Evolutionary conservation across 2,797 vertebrate genomes (phyloP).

Genomic region (Myiotriccus ornatus): DNA sequence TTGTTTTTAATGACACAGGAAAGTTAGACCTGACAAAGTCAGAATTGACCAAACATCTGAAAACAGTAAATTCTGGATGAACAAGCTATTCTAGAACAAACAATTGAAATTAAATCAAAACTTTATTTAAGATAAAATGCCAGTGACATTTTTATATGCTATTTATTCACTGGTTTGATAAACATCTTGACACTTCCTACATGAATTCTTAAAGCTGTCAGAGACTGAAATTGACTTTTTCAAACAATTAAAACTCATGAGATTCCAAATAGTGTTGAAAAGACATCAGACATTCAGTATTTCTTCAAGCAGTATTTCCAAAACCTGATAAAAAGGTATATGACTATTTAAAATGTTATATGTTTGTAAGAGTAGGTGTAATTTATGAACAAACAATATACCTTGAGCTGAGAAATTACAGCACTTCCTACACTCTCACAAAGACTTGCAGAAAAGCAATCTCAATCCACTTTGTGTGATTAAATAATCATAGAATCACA

Average conservation of each 20-base stretch:
- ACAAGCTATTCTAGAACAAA: not conserved
- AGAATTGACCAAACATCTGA: not conserved
- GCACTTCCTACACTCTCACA: accelerated
- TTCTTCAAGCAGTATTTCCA: not conserved
- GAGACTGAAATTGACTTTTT: not conserved
- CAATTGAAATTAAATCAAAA: not conserved
- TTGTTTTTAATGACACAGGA: not conserved
- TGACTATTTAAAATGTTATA: not conserved
- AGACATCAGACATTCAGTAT: not conserved
- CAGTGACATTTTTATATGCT: not conserved
- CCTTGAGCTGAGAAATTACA: not conserved
- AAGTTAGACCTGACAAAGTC: not conserved
- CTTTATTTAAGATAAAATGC: not conserved
- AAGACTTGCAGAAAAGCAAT: not conserved
- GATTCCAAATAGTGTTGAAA: not conserved
- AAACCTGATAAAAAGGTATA: not conserved
- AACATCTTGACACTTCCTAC: not conserved
- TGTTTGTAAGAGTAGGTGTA: not conserved
- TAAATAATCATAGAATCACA: not conserved
- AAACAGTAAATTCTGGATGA: not conserved
- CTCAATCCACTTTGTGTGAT: not conserved
- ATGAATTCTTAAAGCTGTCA: not conserved
- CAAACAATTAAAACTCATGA: not conserved
- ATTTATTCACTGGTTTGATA: constrained; percentile 1
- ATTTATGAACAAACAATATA: not conserved